Evolutionary conservation across 2,113 vertebrate genomes (phyloP), one percentile per base, ranked within the genome.

Genomic region (Piprites chloris): DNA sequence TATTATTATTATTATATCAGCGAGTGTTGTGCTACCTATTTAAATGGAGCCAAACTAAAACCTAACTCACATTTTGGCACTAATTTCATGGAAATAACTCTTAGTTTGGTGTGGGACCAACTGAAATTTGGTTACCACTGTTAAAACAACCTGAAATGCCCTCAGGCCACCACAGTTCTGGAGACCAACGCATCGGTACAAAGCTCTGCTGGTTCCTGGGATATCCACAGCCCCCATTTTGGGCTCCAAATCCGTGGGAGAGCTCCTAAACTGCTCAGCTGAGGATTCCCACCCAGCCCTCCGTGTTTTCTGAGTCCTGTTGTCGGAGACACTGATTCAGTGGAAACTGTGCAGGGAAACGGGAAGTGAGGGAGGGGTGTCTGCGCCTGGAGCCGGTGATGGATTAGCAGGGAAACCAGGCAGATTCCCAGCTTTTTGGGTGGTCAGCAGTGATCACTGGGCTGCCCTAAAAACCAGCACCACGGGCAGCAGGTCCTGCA

Each of bases 61-160:
- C n/a, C 58, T 27, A 11, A 72, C 23, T 5, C 1, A 0, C 3
- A 5, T 49, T 79, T 78, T 58, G 56, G n/a, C 30, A 35, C 6
- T 20, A 23, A 39, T 56, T 62, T n/a, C 1, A 0, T n/a, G 55
- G 22, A 15, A 7, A 49, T 49, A 49, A 49, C 23, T 23, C 22
- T 23, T 10, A 49, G 9, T 49, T 49, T 49, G 47, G 5, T 13
- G 33, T 37, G 83, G 42, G 50, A 52, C 17, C 35, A 32, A 56
- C 14, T 3, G 35, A 18, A 8, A 6, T 41, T 55, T 9, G 49
- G 16, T 58, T 55, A 49, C 14, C 42, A 35, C 35, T 28, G 50
- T 52, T 52, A 9, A 47, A 14, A 2, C 21, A 18, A 35, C 1
- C 9, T 33, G 47, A 61, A 50, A 41, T 73, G 27, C 2, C 41